These are phyloP conservation scores for Sphenodon punctatus DNA, from an alignment of 2,797 vertebrate genomes.

Conservation along the genomic window DNA sequence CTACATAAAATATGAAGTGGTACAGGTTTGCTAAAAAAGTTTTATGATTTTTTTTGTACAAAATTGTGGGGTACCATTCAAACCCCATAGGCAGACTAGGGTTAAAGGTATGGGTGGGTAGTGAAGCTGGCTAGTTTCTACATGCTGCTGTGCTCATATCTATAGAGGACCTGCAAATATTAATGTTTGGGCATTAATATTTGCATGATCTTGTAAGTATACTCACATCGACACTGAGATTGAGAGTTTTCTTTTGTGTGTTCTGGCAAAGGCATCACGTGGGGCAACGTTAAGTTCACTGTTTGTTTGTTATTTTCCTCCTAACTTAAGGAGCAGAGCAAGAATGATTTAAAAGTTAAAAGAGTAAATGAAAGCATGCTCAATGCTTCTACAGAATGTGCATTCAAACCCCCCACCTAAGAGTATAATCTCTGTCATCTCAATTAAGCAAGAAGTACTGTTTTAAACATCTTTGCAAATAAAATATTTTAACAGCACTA, in stretches of 20 bases:
- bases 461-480: not conserved
- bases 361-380: too few species aligned
- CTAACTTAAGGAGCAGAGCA: not conserved
- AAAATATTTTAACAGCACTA: not conserved
- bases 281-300: not conserved
- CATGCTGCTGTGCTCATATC: too few species aligned
- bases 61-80: too few species aligned
- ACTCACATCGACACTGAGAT: not conserved
- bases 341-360: not conserved
- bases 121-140: too few species aligned
- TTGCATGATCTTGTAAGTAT: not conserved
- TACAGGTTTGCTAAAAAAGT: too few species aligned
- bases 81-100: too few species aligned
- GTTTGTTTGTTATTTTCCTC: not conserved
- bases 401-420: not conserved
- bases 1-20: too few species aligned
- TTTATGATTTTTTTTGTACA: too few species aligned
- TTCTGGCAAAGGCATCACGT: fast-evolving
- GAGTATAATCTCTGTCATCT: not conserved
- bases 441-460: not conserved
- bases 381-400: not conserved
- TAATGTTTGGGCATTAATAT: not conserved
- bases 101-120: too few species aligned
- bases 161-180: too few species aligned
- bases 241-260: not conserved